phyloP scores from a whole-genome alignment of 2,888 invertebrate genomes.

The Drosophila nr. perissopoda region DNA sequence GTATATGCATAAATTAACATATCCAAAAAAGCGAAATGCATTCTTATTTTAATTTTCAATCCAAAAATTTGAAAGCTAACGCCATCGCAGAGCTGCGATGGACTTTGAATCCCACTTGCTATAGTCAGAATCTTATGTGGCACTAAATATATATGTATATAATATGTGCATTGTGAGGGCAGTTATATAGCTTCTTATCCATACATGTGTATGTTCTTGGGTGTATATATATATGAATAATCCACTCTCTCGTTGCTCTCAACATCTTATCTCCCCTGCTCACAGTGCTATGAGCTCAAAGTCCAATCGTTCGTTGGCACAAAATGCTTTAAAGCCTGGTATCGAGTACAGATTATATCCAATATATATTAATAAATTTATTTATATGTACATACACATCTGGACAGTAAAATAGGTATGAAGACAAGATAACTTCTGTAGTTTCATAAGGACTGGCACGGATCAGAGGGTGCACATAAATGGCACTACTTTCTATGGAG shows the following conservation, averaged over 20 bases:
- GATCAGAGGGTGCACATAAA: not conserved
- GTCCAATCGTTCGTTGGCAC: conserved; percentile 28
- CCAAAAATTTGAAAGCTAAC: not conserved
- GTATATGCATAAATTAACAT: not conserved
- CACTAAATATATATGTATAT: not conserved
- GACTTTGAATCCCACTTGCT: not conserved
- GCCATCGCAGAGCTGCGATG: not conserved
- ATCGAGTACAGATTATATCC: conserved; percentile 30
- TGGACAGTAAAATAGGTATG: not conserved
- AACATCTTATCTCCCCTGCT: conserved; percentile 36
- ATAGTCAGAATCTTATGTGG: not conserved
- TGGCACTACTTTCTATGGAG: not conserved
- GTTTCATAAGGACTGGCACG: not conserved
- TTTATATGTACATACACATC: not conserved
- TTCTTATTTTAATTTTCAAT: not conserved
- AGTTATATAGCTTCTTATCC: not conserved
- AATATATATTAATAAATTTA: conserved; percentile 3
- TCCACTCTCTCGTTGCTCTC: conserved; percentile 12
- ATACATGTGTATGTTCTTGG: not conserved
- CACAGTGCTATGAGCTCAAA: conserved; percentile 33
- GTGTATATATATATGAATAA: conserved; percentile 6
- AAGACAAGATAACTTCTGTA: not conserved
- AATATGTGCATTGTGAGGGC: not conserved
- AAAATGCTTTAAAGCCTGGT: conserved; percentile 22
- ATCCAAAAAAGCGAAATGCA: not conserved